Conservation (phyloP, 92 coral and sea anemone species). For the Galaxea fascicularis region DNA sequence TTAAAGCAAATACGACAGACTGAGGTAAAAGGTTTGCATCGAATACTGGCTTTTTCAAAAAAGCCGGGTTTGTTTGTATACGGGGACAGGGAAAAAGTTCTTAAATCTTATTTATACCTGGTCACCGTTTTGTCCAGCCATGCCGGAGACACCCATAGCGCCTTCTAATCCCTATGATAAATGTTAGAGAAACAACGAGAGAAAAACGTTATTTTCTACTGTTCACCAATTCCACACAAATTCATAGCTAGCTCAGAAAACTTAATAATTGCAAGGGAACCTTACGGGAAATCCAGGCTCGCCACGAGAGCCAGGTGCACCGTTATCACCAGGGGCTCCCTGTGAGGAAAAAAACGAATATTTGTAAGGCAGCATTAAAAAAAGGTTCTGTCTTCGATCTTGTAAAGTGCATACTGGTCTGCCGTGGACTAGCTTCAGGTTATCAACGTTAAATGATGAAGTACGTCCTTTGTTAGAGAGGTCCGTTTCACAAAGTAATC, state of each 20-base stretch:
- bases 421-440: too few relatives aligned
- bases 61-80: too few relatives aligned
- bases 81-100: neutral
- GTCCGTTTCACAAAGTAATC: neutral
- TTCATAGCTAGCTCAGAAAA: neutral
- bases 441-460: too few relatives aligned
- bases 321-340: constrained; percentile 57
- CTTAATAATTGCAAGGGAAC: neutral
- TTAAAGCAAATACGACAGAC: neutral
- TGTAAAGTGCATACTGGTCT: too few relatives aligned
- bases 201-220: neutral
- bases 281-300: constrained; percentile 63
- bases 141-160: constrained; percentile 56
- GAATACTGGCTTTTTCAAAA: neutral
- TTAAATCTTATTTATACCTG: constrained; percentile 22
- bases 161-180: constrained; percentile 61
- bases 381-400: too few relatives aligned
- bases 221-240: neutral
- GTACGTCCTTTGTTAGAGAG: too few relatives aligned
- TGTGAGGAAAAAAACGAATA: constrained; percentile 4
- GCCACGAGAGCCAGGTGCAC: constrained; percentile 53
- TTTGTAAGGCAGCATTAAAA: neutral
- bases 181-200: neutral
- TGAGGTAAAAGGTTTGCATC: neutral
- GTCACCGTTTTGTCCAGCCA: constrained; percentile 58